A percentile compares a stretch with the other conserved stretches of the same genome.
phyloP scores from a whole-genome alignment of 2,113 vertebrate species.

The Cyanoliseus patagonus region DNA sequence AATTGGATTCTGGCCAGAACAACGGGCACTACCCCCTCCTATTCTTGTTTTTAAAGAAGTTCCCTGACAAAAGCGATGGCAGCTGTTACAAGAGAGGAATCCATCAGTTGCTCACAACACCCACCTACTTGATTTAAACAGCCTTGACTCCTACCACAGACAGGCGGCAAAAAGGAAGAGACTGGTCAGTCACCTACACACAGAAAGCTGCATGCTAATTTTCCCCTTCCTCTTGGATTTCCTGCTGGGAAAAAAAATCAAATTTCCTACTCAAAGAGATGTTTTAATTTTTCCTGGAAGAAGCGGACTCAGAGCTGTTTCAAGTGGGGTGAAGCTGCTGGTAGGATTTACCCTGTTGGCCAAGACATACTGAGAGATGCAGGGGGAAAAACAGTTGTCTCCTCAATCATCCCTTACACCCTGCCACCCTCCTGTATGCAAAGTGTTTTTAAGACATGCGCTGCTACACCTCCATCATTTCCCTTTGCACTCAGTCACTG shows the following conservation, averaged over 20 bases:
- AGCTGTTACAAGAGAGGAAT: conserved; percentile 15
- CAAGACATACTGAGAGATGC: not conserved
- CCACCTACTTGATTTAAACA: not conserved
- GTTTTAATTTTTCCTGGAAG: not conserved
- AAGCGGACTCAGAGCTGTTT: not conserved
- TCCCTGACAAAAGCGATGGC: not conserved
- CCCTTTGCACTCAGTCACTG: not conserved
- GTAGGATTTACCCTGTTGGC: not conserved
- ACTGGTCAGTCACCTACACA: not conserved
- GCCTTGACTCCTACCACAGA: not conserved
- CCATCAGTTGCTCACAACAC: not conserved
- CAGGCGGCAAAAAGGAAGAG: not conserved
- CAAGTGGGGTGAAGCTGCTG: not conserved
- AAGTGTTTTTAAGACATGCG: not conserved
- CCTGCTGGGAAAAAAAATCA: not conserved
- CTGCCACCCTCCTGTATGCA: not conserved
- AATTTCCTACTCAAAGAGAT: not conserved
- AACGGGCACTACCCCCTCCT: not conserved
- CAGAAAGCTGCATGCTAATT: not conserved
- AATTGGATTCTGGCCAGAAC: conserved; percentile 49
- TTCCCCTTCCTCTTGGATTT: not conserved
- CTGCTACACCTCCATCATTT: not conserved
- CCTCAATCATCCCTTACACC: not conserved
- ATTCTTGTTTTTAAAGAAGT: not conserved
- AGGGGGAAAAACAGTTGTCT: not conserved